phyloP scores from a whole-genome alignment of 1,140 invertebrate genomes.

The Bactericera cockerelli region DNA sequence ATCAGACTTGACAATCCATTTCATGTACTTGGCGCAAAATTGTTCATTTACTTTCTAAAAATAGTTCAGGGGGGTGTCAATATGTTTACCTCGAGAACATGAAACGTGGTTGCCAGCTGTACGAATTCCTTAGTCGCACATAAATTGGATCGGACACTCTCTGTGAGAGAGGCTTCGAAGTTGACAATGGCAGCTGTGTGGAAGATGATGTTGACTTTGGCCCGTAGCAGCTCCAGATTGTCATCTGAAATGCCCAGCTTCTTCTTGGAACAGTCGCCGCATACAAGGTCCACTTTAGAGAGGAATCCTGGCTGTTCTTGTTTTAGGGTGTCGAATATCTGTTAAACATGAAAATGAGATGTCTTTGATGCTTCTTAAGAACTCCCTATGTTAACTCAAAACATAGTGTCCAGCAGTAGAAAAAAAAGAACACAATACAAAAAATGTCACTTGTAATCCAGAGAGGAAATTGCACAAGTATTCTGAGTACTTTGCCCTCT shows the following conservation, averaged over 20 bases:
- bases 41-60: too few relatives aligned
- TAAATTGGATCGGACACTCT: slow-evolving; percentile 23
- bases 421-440: too few relatives aligned
- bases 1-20: not conserved
- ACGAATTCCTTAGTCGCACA: slow-evolving; percentile 22
- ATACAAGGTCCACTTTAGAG: slow-evolving; percentile 42
- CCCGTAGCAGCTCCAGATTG: slow-evolving; percentile 38
- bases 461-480: too few relatives aligned
- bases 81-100: slow-evolving; percentile 29
- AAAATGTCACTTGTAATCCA: too few relatives aligned
- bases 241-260: slow-evolving; percentile 48
- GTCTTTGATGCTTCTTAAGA: too few relatives aligned
- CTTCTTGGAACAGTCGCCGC: slow-evolving; percentile 47
- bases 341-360: too few relatives aligned
- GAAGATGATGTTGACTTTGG: slow-evolving; percentile 52
- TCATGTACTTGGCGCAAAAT: not conserved
- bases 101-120: slow-evolving; percentile 25
- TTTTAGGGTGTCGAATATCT: slow-evolving; percentile 40
- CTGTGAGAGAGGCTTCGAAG: slow-evolving; percentile 45
- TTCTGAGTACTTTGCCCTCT: too few relatives aligned
- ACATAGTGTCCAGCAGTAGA: too few relatives aligned
- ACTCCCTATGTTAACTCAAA: too few relatives aligned
- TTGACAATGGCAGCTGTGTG: slow-evolving; percentile 48
- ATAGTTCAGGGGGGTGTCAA: too few relatives aligned
- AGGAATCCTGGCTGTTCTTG: slow-evolving; percentile 33